Percentiles rank a stretch among this genome's conserved stretches.
Conservation (phyloP, 2,797 vertebrate genomes). For the Botia almorhae region DNA sequence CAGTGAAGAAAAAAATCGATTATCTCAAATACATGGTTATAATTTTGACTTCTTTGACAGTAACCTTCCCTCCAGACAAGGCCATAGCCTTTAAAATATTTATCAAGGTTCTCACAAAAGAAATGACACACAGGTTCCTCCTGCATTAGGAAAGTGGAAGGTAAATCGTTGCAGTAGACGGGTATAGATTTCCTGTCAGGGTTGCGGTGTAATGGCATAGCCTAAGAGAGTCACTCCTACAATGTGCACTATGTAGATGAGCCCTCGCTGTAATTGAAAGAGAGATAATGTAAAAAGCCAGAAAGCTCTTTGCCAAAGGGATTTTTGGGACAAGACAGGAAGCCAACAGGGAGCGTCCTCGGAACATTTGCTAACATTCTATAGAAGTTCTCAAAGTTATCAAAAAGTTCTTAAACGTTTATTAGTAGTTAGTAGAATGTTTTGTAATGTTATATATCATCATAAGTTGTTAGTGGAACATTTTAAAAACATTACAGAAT, state of each 20-base stretch:
- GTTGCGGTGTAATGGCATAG: conserved; percentile 73
- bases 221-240: conserved; percentile 64
- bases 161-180: conserved; percentile 73
- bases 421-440: too few species aligned
- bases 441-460: too few species aligned
- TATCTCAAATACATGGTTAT: conserved; percentile 43
- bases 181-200: conserved; percentile 80
- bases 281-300: conserved; percentile 57
- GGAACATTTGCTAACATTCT: too few species aligned
- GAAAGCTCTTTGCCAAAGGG: conserved; percentile 57
- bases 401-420: too few species aligned
- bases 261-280: conserved; percentile 66
- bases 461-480: too few species aligned
- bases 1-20: conserved; percentile 48
- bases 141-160: conserved; percentile 65
- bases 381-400: too few species aligned
- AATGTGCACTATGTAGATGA: conserved; percentile 76
- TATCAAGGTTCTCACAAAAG: conserved; percentile 60
- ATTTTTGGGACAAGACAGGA: conserved; percentile 48
- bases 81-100: conserved; percentile 60
- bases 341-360: neutral
- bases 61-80: conserved; percentile 60
- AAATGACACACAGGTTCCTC: conserved; percentile 57
- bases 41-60: conserved; percentile 58
- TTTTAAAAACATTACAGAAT: too few species aligned